phyloP scores from a whole-genome alignment of 1,140 invertebrate species.

The Leguminivora glycinivorella region DNA sequence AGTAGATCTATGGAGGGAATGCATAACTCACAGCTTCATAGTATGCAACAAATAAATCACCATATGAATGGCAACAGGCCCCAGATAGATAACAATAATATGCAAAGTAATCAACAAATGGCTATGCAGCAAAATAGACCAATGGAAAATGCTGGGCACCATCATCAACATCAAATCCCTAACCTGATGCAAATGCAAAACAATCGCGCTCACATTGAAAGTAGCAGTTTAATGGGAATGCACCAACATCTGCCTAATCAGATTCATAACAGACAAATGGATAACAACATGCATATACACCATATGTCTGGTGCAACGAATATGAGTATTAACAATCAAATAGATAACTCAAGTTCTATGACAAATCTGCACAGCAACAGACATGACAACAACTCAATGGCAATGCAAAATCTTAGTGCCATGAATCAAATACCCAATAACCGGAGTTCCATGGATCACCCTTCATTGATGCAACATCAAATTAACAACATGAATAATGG shows the following conservation, averaged over 20 bases:
- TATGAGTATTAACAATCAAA: slow-evolving; percentile 60
- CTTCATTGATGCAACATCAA: slow-evolving; percentile 69
- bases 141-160: slow-evolving; percentile 61
- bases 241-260: slow-evolving; percentile 70
- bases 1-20: slow-evolving; percentile 67
- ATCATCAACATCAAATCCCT: slow-evolving; percentile 71
- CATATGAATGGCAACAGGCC: slow-evolving; percentile 57
- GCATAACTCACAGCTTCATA: slow-evolving; percentile 68
- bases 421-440: slow-evolving; percentile 72
- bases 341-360: slow-evolving; percentile 59
- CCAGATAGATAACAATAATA: slow-evolving; percentile 61
- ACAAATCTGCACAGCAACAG: slow-evolving; percentile 61
- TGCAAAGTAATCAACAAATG: slow-evolving; percentile 71
- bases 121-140: slow-evolving; percentile 69
- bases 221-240: slow-evolving; percentile 62
- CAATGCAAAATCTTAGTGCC: slow-evolving; percentile 65
- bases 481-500: slow-evolving; percentile 69
- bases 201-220: slow-evolving; percentile 62
- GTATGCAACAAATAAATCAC: slow-evolving; percentile 70
- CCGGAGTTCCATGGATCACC: slow-evolving; percentile 64
- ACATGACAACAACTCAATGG: slow-evolving; percentile 67
- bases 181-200: slow-evolving; percentile 73
- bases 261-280: slow-evolving; percentile 72
- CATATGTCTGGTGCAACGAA: slow-evolving; percentile 65
- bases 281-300: slow-evolving; percentile 72